phyloP scores from a whole-genome alignment of 1,140 invertebrate genomes.

The Drosophila bipectinata region DNA sequence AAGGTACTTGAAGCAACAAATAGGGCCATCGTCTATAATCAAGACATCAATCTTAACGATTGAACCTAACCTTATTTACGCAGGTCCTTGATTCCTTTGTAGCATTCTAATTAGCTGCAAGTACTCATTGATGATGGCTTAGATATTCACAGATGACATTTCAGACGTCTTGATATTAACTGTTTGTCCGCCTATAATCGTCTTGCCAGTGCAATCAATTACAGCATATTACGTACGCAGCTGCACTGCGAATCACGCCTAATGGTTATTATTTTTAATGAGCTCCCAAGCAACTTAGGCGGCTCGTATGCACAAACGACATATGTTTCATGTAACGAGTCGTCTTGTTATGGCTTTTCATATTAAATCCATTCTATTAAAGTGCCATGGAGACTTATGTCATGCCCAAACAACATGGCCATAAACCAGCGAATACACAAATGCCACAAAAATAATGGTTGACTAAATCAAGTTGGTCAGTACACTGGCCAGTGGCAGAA shows the following conservation, averaged over 20 bases:
- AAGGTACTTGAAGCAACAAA: slow-evolving; percentile 6
- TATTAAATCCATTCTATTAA: slow-evolving; percentile 72
- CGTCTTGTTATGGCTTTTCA: slow-evolving; percentile 61
- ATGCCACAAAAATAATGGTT: slow-evolving; percentile 59
- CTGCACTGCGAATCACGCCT: slow-evolving; percentile 29
- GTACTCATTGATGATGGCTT: slow-evolving; percentile 2
- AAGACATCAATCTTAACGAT: slow-evolving; percentile 22
- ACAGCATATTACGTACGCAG: slow-evolving; percentile 41
- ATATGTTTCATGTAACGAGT: slow-evolving; percentile 58
- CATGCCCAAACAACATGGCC: slow-evolving; percentile 47
- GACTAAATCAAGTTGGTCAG: slow-evolving; percentile 54
- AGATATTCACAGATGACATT: slow-evolving; percentile 14
- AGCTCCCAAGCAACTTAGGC: slow-evolving; percentile 49
- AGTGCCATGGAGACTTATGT: slow-evolving; percentile 62
- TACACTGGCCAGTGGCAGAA: slow-evolving; percentile 31
- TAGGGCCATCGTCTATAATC: slow-evolving; percentile 10
- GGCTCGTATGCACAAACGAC: slow-evolving; percentile 43
- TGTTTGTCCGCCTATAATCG: slow-evolving; percentile 20
- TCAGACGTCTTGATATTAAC: slow-evolving; percentile 33
- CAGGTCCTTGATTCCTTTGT: neutral
- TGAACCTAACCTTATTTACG: slow-evolving; percentile 6
- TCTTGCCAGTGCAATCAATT: slow-evolving; percentile 66
- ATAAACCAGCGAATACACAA: slow-evolving; percentile 51
- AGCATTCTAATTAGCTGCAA: slow-evolving; percentile 24
- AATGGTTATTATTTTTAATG: slow-evolving; percentile 72